Evolutionary conservation across 2,797 vertebrate genomes (phyloP).

Genomic region (Epinephelus coioides): DNA sequence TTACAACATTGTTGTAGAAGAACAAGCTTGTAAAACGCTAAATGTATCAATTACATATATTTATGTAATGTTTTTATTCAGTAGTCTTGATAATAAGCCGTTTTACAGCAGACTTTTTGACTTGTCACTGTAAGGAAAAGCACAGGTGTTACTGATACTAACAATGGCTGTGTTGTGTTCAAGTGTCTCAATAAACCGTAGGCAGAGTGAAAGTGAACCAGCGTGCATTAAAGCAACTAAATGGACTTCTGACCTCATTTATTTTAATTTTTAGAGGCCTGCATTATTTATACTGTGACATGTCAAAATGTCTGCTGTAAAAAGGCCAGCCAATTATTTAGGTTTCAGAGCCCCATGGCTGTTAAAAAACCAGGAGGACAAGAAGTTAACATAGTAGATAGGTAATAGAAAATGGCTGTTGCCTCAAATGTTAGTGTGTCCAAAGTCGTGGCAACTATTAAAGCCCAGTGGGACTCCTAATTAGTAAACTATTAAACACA

Average conservation of each 20-base stretch:
- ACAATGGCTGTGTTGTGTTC: not conserved
- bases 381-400: not conserved
- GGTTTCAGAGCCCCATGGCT: not conserved
- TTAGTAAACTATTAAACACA: conserved; percentile 7
- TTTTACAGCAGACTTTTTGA: not conserved
- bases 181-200: not conserved
- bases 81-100: too few relatives aligned
- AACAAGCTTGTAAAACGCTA: too few relatives aligned
- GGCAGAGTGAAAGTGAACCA: not conserved
- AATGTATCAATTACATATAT: too few relatives aligned
- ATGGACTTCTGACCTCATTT: not conserved
- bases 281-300: not conserved
- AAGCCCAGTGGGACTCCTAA: not conserved
- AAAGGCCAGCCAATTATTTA: not conserved
- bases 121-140: not conserved
- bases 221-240: not conserved
- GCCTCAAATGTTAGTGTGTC: not conserved
- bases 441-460: not conserved
- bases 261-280: not conserved
- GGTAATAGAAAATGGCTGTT: too few relatives aligned
- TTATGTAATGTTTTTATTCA: too few relatives aligned
- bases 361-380: not conserved
- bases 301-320: conserved; percentile 1
- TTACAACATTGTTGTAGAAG: too few relatives aligned
- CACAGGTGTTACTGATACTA: too few relatives aligned